Conservation (phyloP, 2,888 invertebrate species). For the Malacosoma neustria region DNA sequence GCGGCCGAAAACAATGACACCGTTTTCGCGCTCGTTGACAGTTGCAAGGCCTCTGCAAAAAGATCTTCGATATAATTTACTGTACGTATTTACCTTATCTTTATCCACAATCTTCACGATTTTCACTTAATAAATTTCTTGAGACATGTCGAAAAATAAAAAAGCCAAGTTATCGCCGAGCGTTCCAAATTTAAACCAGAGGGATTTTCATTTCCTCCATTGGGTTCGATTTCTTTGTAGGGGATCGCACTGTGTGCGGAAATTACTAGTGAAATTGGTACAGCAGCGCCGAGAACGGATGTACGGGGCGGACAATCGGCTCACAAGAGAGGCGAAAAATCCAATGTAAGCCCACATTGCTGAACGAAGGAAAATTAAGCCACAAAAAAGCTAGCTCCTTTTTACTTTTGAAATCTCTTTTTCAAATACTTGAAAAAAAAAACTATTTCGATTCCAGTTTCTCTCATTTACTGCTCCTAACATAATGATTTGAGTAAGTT, state of each 20-base stretch:
- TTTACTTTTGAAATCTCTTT: no score
- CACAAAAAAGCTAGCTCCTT: not conserved
- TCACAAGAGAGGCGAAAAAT: slow-evolving; percentile 18
- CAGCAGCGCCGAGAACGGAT: slow-evolving; percentile 28
- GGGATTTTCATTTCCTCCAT: slow-evolving; percentile 51
- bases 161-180: slow-evolving; percentile 25
- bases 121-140: slow-evolving; percentile 1
- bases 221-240: slow-evolving; percentile 40
- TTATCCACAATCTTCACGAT: not conserved
- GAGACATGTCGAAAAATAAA: slow-evolving; percentile 4
- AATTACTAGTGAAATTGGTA: slow-evolving; percentile 54
- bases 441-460: no score
- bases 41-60: slow-evolving; percentile 90
- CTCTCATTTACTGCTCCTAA: no score
- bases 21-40: slow-evolving; percentile 92
- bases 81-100: no score
- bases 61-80: slow-evolving; percentile 15
- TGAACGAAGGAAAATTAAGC: not conserved
- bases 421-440: no score
- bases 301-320: slow-evolving; percentile 31
- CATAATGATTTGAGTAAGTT: no score
- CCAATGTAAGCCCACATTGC: slow-evolving; percentile 13
- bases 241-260: slow-evolving; percentile 40
- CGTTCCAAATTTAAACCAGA: slow-evolving; percentile 46
- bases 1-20: slow-evolving; percentile 93